Base-by-base conservation (phyloP, 2,797 vertebrate genomes). In the Amblyraja radiata region DNA sequence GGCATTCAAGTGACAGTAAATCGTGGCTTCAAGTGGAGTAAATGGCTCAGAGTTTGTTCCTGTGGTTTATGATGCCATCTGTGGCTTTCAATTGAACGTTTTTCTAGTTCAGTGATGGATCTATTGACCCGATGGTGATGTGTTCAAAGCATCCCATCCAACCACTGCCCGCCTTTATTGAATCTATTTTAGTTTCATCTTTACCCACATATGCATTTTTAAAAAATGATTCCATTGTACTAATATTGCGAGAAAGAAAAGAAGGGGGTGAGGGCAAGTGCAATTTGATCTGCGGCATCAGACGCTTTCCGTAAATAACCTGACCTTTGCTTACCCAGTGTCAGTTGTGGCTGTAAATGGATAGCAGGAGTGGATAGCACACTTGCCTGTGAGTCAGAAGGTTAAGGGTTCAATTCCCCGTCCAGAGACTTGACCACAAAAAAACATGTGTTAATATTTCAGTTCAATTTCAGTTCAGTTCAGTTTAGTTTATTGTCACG, bases 21-120 rank as follows among this genome's bases (percentile, higher is more conserved):
- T 54, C 46, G 46, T 54, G 46, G 46, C 46, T 54, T 54, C 46
- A 54, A 54, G 46, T 54, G 46, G 46, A 54, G 46, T 54, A 61
- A 84, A 88, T 88, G 32, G 28, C 63, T 88, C 63, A 36, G 28
- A 65, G n/a, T 68, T 88, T 63, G 9, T 36, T 68, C 84, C 68
- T 88, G 63, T 68, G 84, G 63, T 68, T 88, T 88, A 36, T 88
- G n/a, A 68, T 68, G 61, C 84, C 84, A 88, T 68, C 63, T 88
- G 61, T 68, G 84, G 5, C 84, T 68, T 88, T 65, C 63, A 68
- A 58, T 36, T 88, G 84, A 39, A 65, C 65, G 21, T 68, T 36
- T 58, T 86, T 63, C 28, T 65, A 16, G 28, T 86, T 88, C 63
- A 88, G 61, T 88, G 84, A 68, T 1, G 68, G 84, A 36, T 16